These are phyloP conservation scores for Panurus biarmicus DNA, from an alignment of 2,113 vertebrate genomes.

Conservation along the genomic window DNA sequence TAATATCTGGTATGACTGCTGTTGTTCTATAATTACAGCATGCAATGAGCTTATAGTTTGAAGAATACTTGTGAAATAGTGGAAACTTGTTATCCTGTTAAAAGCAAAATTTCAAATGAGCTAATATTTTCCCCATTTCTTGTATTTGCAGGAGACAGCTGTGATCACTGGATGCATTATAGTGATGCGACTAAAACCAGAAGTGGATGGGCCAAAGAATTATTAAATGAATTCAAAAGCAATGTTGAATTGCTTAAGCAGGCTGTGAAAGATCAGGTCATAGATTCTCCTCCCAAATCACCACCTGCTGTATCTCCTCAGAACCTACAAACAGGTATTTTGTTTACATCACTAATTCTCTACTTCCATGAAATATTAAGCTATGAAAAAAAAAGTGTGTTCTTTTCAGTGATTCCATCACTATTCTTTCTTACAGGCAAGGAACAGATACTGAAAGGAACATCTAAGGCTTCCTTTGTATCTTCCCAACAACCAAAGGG, in stretches of 20 bases:
- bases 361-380: not conserved
- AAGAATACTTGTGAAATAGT: not conserved
- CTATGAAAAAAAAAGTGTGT: not conserved
- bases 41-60: not conserved
- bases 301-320: slow-evolving; percentile 77
- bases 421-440: slow-evolving; percentile 69
- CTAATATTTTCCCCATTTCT: not conserved
- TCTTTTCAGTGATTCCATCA: not conserved
- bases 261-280: slow-evolving; percentile 78
- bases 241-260: slow-evolving; percentile 91
- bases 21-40: not conserved
- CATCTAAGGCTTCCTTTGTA: slow-evolving; percentile 72
- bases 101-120: not conserved
- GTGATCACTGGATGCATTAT: slow-evolving; percentile 94
- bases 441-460: slow-evolving; percentile 68
- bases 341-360: not conserved
- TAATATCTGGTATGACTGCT: not conserved
- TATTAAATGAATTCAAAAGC: slow-evolving; percentile 88
- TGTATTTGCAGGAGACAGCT: slow-evolving; percentile 80
- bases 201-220: slow-evolving; percentile 82
- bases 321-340: slow-evolving; percentile 71
- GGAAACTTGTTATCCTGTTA: not conserved
- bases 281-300: slow-evolving; percentile 66
- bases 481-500: slow-evolving; percentile 76
- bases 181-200: slow-evolving; percentile 91